Base-by-base conservation (phyloP, 2,888 invertebrate species). In the Xylota segnis region DNA sequence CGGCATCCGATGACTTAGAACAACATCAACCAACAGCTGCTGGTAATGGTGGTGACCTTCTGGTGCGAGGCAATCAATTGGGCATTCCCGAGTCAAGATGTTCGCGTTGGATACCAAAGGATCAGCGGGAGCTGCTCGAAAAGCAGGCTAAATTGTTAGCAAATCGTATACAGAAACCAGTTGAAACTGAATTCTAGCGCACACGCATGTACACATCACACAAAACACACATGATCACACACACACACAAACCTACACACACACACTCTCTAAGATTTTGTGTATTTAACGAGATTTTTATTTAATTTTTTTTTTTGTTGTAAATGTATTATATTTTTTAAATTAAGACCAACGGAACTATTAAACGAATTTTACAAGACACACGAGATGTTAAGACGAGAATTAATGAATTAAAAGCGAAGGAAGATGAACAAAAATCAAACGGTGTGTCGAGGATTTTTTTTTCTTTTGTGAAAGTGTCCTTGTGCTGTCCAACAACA, bases 31-130 rank as follows among this genome's bases (percentile, higher is more conserved):
- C 43, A 5, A n/a, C 27, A 29, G 34, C 14, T 14, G 18, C 16
- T 29, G 16, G 27, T 12, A 89, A 88, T 47, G 84, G 88, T 18
- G 75, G 87, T 10, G 91, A 91, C 88, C 89, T 92, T 10, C 79
- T 91, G 87, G 88, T 89, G 5, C 90, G 90, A 50, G 92, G 89
- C 88, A 91, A 90, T 89, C 90, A 91, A 82, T 78, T 92, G 88
- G 92, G 92, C 65, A 91, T 92, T 74, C 92, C 92, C 1, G 91
- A 91, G 74, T 91, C 91, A 29, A 91, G 92, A 54, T 91, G 91
- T 87, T 89, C 92, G 6, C 91, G 91, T 18, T 92, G 92, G 92
- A 89, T 91, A 87, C 92, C 92, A 66, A 91, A 91, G 87, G 91
- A 92, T 89, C 92, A 92, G 79, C 90, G 91, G 58, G 92, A 91